Base-by-base conservation (phyloP, 2,113 vertebrate species). In the Sorex araneus region DNA sequence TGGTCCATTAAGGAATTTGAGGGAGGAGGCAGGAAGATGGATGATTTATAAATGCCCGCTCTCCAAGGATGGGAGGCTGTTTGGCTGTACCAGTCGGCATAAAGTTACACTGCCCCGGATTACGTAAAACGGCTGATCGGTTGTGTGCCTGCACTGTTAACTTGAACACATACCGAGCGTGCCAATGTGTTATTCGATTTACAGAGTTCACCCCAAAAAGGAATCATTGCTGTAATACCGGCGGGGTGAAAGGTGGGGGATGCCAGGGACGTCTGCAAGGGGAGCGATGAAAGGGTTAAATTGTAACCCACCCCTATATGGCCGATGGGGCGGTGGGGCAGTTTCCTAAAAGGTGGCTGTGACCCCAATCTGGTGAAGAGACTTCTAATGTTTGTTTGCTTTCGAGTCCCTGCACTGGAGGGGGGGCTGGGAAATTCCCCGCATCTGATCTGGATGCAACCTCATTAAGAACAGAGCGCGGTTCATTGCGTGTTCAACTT, bases 1-100 rank as follows among this genome's bases (percentile, higher is more conserved):
- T 94, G 94, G 94, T 54, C 87, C 84, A 84, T 95, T 95, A 87
- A 95, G 92, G 88, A 86, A 89, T 87, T 89, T 23, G 81, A 94
- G 84, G 79, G 79, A 76, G 82, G 82, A 81, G 91, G 60, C 4
- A 40, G 76, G 87, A 47, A 71, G 87, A 80, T 54, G 79, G 30
- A 34, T 83, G 83, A 73, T 84, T 90, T 71, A 73, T 87, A 84
- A 91, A 89, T 64, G 87, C 84, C 71, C 16, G 67, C 89, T 88
- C 57, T 88, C 47, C 50, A 0, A 18, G 69, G 40, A 21, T 30
- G 30, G 84, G 66, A 28, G 86, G 57, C 1, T 40, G 83, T 79
- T 69, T 67, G 87, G 87, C 54, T 9, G 83, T 74, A 11, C 89
- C 91, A 3, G 85, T 66, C 13, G 9, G 67, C 64, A 60, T 64